Evolutionary conservation across 2,113 vertebrate species (phyloP).

Genomic region (Mola mola): DNA sequence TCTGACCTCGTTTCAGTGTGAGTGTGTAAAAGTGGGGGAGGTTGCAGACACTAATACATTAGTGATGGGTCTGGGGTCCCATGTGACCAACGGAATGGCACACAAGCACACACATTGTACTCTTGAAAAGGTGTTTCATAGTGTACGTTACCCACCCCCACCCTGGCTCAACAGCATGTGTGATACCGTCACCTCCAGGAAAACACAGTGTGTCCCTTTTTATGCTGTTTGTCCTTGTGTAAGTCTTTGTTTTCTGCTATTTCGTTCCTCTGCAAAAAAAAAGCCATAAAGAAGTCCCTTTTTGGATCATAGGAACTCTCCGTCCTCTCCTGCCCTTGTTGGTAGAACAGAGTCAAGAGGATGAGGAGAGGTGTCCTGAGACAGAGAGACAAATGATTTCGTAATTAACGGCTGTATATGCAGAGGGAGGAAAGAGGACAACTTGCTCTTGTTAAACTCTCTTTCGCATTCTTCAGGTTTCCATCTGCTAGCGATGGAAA

Average conservation of each 20-base stretch:
- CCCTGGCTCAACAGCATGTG: not conserved
- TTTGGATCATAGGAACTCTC: constrained; percentile 34
- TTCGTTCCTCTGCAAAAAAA: constrained; percentile 52
- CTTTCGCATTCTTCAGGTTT: not conserved
- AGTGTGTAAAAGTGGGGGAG: constrained; percentile 41
- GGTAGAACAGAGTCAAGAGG: constrained; percentile 1
- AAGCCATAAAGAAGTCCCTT: constrained; percentile 59
- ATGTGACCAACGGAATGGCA: constrained; percentile 3
- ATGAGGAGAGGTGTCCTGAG: constrained; percentile 32
- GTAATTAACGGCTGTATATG: constrained; percentile 37
- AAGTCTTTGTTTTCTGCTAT: constrained; percentile 39
- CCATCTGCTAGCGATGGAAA: not conserved
- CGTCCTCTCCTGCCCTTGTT: constrained; percentile 51
- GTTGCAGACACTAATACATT: constrained; percentile 67
- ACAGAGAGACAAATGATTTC: constrained; percentile 36
- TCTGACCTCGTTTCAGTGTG: constrained; percentile 68
- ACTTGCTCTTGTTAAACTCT: not conserved
- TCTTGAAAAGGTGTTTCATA: constrained; percentile 11
- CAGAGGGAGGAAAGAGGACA: constrained; percentile 2
- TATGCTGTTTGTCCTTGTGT: constrained; percentile 45
- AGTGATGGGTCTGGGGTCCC: constrained; percentile 56
- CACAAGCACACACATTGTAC: not conserved
- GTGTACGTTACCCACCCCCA: constrained; percentile 3
- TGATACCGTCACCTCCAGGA: constrained; percentile 31
- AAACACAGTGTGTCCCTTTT: constrained; percentile 23